These are phyloP conservation scores for Lysandra bellargus DNA, from an alignment of 2,888 invertebrate species.

Conservation along the genomic window DNA sequence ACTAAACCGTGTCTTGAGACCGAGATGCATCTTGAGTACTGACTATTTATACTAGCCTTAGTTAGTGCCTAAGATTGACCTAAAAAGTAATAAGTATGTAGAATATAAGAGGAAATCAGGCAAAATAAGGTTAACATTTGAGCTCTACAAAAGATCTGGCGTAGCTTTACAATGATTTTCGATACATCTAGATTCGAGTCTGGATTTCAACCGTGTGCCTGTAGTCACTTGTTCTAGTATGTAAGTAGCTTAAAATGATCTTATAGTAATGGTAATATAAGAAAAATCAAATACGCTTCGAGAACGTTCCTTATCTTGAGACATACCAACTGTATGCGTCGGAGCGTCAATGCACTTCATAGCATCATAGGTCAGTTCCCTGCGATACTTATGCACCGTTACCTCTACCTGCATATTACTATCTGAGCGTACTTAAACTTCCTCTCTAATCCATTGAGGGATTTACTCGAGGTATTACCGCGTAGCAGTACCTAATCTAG, in stretches of 20 bases:
- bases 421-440: background rate
- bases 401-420: slow-evolving; percentile 54
- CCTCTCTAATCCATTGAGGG: background rate
- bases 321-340: slow-evolving; percentile 74
- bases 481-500: background rate
- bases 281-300: background rate
- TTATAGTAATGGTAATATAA: background rate
- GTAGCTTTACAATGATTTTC: background rate
- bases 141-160: background rate
- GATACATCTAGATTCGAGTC: too few species aligned
- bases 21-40: too few species aligned
- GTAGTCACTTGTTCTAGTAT: background rate
- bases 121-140: background rate
- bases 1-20: too few species aligned
- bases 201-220: too few species aligned
- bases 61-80: background rate
- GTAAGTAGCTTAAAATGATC: background rate
- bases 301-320: slow-evolving; percentile 56
- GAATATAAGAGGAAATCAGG: background rate
- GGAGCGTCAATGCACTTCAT: slow-evolving; percentile 76
- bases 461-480: background rate
- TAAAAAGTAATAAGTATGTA: background rate
- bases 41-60: background rate
- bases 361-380: slow-evolving; percentile 80
- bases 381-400: slow-evolving; percentile 76